A percentile compares a stretch with the other conserved stretches of the same genome.
Evolutionary conservation across 2,113 vertebrate species (phyloP).

Genomic region (Ahaetulla prasina): DNA sequence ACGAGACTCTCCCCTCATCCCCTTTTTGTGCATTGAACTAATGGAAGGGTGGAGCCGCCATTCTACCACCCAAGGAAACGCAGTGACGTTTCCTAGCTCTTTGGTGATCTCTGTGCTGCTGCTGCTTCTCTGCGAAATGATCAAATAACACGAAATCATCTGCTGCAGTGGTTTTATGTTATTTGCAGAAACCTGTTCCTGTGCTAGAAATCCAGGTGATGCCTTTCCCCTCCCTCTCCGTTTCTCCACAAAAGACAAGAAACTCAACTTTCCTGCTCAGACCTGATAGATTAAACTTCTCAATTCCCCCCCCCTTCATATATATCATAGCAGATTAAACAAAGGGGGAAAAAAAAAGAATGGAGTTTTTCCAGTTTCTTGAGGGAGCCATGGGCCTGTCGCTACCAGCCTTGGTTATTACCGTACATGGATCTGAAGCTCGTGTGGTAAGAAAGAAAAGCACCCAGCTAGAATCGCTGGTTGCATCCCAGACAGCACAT

Average conservation of each 20-base stretch:
- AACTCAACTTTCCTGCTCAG: constrained; percentile 46
- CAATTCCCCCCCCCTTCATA: not conserved
- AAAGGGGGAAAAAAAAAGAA: constrained; percentile 19
- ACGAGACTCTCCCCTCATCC: not conserved
- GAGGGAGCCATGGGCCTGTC: constrained; percentile 49
- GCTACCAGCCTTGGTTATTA: constrained; percentile 53
- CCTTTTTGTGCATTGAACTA: not conserved
- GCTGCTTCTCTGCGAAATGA: not conserved
- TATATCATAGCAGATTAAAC: constrained; percentile 43
- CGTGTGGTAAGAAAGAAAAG: not conserved
- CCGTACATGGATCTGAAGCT: not conserved
- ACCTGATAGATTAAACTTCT: constrained; percentile 54
- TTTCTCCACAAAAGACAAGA: constrained; percentile 36
- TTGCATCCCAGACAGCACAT: not conserved
- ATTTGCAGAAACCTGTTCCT: not conserved
- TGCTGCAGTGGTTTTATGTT: not conserved
- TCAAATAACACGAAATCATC: not conserved
- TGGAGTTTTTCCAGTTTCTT: constrained; percentile 49
- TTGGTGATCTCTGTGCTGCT: not conserved
- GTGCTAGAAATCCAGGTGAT: constrained; percentile 34
- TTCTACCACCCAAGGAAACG: not conserved
- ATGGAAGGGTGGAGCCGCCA: not conserved
- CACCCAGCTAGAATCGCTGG: not conserved
- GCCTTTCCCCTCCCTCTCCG: constrained; percentile 49
- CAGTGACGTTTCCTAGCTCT: not conserved